Evolutionary conservation across 2,797 vertebrate species (phyloP), one percentile per base, ranked within the genome.

Genomic region (Lepus oiostolus): DNA sequence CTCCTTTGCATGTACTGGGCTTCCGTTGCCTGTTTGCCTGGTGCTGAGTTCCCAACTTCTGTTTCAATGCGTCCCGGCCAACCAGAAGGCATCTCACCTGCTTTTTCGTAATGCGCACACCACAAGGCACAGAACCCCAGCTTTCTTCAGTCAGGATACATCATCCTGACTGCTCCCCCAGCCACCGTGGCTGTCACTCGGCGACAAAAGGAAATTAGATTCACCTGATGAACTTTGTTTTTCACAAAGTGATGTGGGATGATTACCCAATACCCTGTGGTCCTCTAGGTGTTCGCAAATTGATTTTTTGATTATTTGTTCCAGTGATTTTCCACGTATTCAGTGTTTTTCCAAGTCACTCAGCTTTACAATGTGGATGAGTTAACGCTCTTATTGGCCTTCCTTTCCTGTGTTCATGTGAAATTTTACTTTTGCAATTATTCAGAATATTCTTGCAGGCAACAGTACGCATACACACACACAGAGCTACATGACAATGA

Each of bases 281-380:
- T 91, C 95, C 81, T 96, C 93, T 75, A 90, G 83, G 72, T 96
- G 92, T 95, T 95, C 95, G 97, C 94, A 97, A 97, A 97, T 97
- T 96, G 90, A 96, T 95, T 95, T 97, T 96, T 88, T 94, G 72
- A 94, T 96, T 58, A 96, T 96, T 95, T 95, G 92, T 94, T 96
- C 94, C 92, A 96, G 97, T 97, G 95, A 96, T 97, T 97, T 97
- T 97, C 97, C 97, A 94, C 79, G 81, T 86, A 89, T 82, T 91
- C 90, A 80, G 97, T 97, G 77, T 97, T 97, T 97, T 97, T 96
- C 97, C 97, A 88, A 95, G 84, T 89, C 92, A 79, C 62, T 91
- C 30, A 79, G 80, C 70, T 87, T 88, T 72, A 79, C 26, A 74
- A 16, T 2, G 6, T 88, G 52, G 71, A 3, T 65, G 38, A 90